A percentile compares a stretch with the other conserved stretches of the same genome.
These are phyloP conservation scores for Armadillidium nasatum DNA, from an alignment of 1,140 invertebrate genomes.

Conservation along the genomic window DNA sequence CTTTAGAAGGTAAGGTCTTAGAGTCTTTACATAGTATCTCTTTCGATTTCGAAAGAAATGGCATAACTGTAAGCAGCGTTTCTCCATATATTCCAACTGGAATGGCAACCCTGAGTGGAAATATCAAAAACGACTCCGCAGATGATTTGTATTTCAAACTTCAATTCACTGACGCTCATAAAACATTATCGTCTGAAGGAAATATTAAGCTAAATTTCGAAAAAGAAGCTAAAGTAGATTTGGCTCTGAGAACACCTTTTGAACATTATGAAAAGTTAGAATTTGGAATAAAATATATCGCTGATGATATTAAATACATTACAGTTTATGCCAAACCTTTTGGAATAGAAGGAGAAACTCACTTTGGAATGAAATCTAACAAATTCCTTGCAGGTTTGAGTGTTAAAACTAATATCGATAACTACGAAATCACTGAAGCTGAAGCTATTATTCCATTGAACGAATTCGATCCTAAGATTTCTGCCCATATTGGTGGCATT, in stretches of 20 bases:
- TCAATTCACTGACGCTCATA: background rate
- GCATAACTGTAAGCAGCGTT: background rate
- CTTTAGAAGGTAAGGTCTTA: no score
- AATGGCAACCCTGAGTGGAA: background rate
- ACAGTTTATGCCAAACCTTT: background rate
- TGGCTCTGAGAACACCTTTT: background rate
- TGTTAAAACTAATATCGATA: background rate
- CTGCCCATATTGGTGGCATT: background rate
- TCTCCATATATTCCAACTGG: background rate
- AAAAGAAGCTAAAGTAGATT: background rate
- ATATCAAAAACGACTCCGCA: background rate
- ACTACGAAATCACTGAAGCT: background rate
- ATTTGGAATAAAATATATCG: background rate
- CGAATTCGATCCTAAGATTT: background rate
- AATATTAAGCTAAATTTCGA: background rate
- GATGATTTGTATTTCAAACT: background rate
- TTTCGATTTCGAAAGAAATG: no score
- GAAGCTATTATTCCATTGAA: conserved; percentile 1
- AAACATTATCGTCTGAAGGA: background rate
- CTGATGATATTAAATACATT: background rate
- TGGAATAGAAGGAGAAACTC: background rate
- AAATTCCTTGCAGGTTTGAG: background rate
- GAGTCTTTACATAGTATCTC: no score
- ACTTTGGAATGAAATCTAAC: background rate
- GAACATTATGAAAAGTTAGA: background rate